phyloP scores from a whole-genome alignment of 2,113 vertebrate species.

The Corythoichthys haematopterus region DNA sequence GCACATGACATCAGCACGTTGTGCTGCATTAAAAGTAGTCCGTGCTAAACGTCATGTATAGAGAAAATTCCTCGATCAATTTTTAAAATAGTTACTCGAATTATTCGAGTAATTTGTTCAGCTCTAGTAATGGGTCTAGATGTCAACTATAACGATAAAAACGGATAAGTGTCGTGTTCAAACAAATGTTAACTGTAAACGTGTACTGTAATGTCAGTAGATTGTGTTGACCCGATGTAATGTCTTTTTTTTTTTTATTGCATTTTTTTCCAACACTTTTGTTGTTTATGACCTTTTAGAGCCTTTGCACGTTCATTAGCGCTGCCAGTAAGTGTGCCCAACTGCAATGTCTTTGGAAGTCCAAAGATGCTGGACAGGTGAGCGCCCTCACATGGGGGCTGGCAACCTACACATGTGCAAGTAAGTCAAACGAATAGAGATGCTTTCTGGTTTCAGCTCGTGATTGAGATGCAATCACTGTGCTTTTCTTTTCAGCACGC shows the following conservation, averaged over 20 bases:
- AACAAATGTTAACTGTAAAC: no score
- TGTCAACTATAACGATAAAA: no score
- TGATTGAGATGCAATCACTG: conserved; percentile 37
- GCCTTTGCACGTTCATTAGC: conserved; percentile 83
- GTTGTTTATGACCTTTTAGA: conserved; percentile 61
- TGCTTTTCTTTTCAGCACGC: conserved; percentile 77
- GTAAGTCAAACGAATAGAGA: conserved; percentile 65
- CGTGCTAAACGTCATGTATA: no score
- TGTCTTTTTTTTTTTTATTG: not conserved
- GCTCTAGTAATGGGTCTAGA: no score
- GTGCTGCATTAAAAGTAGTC: no score
- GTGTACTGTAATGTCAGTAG: no score
- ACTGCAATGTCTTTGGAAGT: conserved; percentile 82
- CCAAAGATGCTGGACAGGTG: conserved; percentile 75
- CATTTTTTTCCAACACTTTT: not conserved
- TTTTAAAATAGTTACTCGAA: no score
- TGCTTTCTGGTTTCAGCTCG: not conserved
- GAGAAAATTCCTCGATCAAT: no score
- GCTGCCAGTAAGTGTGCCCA: conserved; percentile 85
- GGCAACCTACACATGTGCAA: conserved; percentile 77
- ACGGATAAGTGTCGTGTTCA: no score
- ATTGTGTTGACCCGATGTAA: conserved; percentile 5
- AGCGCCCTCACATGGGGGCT: conserved; percentile 84
- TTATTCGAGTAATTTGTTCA: no score
- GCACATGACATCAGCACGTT: no score